phyloP scores from a whole-genome alignment of 2,113 vertebrate genomes.

The Pterocles orientalis region DNA sequence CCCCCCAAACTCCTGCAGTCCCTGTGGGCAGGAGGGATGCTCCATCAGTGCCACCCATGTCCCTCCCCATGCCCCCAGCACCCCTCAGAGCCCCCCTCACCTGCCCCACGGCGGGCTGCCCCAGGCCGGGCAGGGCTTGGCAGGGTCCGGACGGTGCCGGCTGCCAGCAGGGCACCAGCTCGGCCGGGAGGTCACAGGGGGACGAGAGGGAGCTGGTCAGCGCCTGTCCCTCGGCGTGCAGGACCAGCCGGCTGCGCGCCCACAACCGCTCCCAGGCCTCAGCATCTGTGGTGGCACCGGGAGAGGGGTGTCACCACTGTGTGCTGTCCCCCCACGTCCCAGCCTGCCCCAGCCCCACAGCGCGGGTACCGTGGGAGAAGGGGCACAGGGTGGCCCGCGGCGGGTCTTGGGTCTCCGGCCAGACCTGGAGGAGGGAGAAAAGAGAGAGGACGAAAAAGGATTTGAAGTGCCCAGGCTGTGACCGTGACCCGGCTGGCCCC shows the following conservation, averaged over 20 bases:
- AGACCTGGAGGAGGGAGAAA: constrained; percentile 51
- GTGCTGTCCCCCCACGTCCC: fast-evolving
- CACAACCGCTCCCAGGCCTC: constrained; percentile 62
- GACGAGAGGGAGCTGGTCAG: constrained; percentile 33
- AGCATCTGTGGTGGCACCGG: not conserved
- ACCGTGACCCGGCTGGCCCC: fast-evolving
- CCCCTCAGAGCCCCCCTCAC: not conserved
- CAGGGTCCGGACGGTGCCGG: not conserved
- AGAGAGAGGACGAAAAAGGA: not conserved
- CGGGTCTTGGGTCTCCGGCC: constrained; percentile 60
- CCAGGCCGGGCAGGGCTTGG: constrained; percentile 36
- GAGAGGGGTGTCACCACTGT: fast-evolving
- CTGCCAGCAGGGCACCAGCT: constrained; percentile 72
- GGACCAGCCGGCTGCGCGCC: not conserved
- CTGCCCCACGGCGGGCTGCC: not conserved
- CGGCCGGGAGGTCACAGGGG: not conserved
- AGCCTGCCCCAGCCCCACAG: not conserved
- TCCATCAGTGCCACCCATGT: fast-evolving
- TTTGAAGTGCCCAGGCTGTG: not conserved
- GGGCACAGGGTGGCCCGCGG: constrained; percentile 70
- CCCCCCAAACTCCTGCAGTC: constrained; percentile 66
- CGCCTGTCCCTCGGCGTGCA: not conserved
- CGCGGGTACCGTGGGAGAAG: constrained; percentile 61
- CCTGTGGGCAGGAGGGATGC: constrained; percentile 15
- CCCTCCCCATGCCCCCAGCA: too few relatives aligned